phyloP scores from a whole-genome alignment of 2,113 vertebrate species.

The Coreoperca whiteheadi region DNA sequence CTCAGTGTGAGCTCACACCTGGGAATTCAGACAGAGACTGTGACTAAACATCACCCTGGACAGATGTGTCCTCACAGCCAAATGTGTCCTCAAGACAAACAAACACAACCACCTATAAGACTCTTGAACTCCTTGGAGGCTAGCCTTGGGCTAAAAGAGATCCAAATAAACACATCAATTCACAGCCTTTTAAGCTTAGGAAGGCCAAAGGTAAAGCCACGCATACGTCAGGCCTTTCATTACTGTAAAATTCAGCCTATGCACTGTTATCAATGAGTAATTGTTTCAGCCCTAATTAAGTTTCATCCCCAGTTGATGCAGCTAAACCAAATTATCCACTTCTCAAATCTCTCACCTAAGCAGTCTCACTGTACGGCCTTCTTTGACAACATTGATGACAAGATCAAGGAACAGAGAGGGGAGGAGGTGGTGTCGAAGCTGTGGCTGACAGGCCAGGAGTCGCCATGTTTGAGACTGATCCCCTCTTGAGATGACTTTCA shows the following conservation, averaged over 20 bases:
- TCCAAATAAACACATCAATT: background rate
- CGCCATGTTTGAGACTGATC: constrained; percentile 77
- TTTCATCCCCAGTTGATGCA: background rate
- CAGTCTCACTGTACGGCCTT: background rate
- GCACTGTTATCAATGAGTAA: too few relatives aligned
- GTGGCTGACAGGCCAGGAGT: constrained; percentile 74
- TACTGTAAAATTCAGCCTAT: background rate
- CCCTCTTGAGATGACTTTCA: constrained; percentile 85
- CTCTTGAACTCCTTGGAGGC: background rate
- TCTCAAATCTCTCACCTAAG: background rate
- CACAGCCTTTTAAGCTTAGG: background rate
- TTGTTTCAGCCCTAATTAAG: background rate
- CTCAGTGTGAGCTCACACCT: constrained; percentile 71
- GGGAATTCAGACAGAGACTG: constrained; percentile 63
- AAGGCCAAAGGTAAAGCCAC: constrained; percentile 3
- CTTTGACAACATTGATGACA: constrained; percentile 76
- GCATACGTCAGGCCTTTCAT: background rate
- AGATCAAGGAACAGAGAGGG: constrained; percentile 73
- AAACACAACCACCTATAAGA: constrained; percentile 58
- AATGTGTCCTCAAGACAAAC: constrained; percentile 50
- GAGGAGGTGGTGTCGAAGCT: constrained; percentile 61
- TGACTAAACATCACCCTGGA: constrained; percentile 63
- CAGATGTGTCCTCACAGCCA: constrained; percentile 63
- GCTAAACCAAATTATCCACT: background rate
- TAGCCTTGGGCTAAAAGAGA: background rate